Conservation (phyloP, 92 coral and sea anemone species). For the Phymanthus crucifer region DNA sequence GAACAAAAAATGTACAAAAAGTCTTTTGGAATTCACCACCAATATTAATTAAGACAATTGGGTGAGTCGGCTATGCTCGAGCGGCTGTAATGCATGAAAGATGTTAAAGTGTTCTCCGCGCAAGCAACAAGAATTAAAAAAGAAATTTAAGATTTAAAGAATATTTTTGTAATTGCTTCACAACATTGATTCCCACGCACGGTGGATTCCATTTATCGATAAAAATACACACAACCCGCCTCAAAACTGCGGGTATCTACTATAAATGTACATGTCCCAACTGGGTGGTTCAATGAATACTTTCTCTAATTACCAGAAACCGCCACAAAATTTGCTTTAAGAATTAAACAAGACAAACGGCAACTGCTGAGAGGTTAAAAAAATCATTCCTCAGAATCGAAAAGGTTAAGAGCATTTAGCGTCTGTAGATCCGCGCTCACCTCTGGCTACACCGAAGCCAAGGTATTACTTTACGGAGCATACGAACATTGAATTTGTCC, state of each 20-base stretch:
- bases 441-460: not conserved
- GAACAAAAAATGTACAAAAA: not conserved
- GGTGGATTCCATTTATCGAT: too few species aligned
- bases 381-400: conserved; percentile 4
- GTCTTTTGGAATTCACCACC: not conserved
- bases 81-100: not conserved
- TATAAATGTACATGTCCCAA: not conserved
- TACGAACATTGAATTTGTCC: not conserved
- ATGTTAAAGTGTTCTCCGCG: not conserved
- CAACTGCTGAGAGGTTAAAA: conserved; percentile 43
- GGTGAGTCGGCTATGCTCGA: not conserved
- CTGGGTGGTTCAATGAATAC: not conserved
- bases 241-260: not conserved
- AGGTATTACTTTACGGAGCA: not conserved
- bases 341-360: conserved; percentile 1
- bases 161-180: not conserved
- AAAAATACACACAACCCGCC: too few species aligned
- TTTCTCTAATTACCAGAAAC: conserved; percentile 7
- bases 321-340: not conserved
- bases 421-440: not conserved
- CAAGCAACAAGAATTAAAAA: not conserved
- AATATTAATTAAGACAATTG: not conserved
- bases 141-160: not conserved
- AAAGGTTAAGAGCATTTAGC: conserved; percentile 37
- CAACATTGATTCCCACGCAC: not conserved